Percentiles rank a stretch among this genome's conserved stretches.
phyloP scores from a whole-genome alignment of 37 sponge, comb jelly and placozoan species.

The Chondrilla cf. caribensis region DNA sequence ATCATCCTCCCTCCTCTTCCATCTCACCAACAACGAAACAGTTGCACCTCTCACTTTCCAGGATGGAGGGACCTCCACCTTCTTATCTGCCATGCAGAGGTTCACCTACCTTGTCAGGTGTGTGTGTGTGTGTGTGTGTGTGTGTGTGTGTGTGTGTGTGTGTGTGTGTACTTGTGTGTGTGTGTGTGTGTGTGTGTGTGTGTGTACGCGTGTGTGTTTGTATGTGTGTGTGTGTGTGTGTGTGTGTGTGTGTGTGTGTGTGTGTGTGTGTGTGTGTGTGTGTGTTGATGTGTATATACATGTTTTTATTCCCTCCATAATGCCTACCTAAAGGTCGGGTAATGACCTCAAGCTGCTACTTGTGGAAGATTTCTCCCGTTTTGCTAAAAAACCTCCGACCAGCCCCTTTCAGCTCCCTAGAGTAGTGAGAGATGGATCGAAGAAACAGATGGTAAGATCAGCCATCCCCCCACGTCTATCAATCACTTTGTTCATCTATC shows the following conservation, averaged over 20 bases:
- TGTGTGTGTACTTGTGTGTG: too few relatives aligned
- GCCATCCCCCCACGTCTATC: too few relatives aligned
- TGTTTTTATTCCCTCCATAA: not conserved
- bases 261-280: too few relatives aligned
- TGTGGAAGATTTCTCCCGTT: slow-evolving; percentile 17
- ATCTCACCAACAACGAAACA: slow-evolving; percentile 32
- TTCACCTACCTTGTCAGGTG: slow-evolving; percentile 44
- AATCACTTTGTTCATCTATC: too few relatives aligned
- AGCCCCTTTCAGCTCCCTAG: not conserved
- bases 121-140: slow-evolving; percentile 30
- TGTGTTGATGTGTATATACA: too few relatives aligned
- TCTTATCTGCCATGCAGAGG: slow-evolving; percentile 40
- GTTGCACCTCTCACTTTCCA: slow-evolving; percentile 71
- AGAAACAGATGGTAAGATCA: too few relatives aligned
- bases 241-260: too few relatives aligned
- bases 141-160: slow-evolving; percentile 32
- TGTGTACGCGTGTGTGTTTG: too few relatives aligned
- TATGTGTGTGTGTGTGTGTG: too few relatives aligned
- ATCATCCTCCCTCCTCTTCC: slow-evolving; percentile 38
- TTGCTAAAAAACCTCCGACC: not conserved
- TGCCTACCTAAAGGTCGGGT: not conserved
- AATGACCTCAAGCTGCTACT: not conserved
- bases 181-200: too few relatives aligned
- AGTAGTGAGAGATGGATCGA: not conserved
- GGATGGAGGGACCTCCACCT: slow-evolving; percentile 60